phyloP scores from a whole-genome alignment of 2,888 invertebrate genomes.

The Anodontia alba region DNA sequence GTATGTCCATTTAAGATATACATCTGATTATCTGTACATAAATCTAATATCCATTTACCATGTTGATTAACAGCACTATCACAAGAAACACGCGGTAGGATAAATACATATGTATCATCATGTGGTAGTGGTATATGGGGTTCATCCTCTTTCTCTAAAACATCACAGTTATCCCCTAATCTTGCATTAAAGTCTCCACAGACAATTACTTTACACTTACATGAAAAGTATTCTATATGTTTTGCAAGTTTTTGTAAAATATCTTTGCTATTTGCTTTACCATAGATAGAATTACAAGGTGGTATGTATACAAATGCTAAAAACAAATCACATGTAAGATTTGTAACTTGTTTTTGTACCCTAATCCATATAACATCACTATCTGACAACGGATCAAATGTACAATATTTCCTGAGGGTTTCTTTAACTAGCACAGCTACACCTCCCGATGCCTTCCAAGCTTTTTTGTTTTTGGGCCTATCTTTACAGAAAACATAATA shows the following conservation, averaged over 20 bases:
- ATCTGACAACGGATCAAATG: background rate
- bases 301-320: background rate
- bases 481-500: no score
- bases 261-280: background rate
- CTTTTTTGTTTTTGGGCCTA: no score
- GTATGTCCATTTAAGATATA: background rate
- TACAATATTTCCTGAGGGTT: background rate
- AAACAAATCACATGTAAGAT: background rate
- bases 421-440: background rate
- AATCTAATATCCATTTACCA: no score
- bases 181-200: conserved; percentile 10
- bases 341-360: background rate
- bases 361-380: background rate
- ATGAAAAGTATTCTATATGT: background rate
- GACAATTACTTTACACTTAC: background rate
- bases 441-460: background rate
- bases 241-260: background rate
- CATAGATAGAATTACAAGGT: background rate
- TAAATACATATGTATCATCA: background rate
- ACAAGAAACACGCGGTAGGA: background rate
- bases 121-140: background rate
- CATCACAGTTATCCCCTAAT: background rate
- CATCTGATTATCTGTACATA: background rate
- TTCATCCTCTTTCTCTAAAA: background rate
- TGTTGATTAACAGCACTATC: background rate